Evolutionary conservation across 2,888 invertebrate species (phyloP).

Genomic region (Prosapia bicincta): DNA sequence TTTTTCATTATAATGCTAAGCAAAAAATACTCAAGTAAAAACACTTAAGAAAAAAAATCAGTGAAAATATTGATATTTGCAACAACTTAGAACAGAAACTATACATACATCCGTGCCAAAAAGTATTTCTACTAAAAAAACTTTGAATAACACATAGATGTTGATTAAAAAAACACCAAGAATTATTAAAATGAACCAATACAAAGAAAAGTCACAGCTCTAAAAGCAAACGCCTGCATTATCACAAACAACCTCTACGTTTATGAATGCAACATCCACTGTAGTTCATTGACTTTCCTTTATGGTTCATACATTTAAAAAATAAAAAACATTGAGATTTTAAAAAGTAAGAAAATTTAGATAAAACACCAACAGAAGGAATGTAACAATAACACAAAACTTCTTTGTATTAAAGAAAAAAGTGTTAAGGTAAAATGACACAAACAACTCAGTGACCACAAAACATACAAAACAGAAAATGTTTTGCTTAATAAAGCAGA

Average conservation of each 20-base stretch:
- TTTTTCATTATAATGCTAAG: too few species aligned
- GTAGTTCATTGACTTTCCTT: not conserved
- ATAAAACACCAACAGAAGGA: conserved; percentile 38
- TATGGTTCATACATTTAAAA: not conserved
- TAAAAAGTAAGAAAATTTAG: conserved; percentile 15
- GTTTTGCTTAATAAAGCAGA: not conserved
- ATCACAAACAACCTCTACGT: not conserved
- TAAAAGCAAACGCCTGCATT: not conserved
- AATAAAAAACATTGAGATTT: not conserved
- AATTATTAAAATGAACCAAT: not conserved
- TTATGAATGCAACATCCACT: not conserved
- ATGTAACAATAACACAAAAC: conserved; percentile 30
- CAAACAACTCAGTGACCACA: not conserved
- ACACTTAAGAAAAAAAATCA: not conserved
- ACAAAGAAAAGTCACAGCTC: not conserved
- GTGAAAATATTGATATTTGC: too few species aligned
- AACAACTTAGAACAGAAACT: too few species aligned
- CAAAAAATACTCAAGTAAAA: too few species aligned
- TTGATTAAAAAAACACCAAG: not conserved
- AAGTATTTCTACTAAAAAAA: not conserved
- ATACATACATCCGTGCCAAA: not conserved
- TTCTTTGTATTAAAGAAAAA: not conserved
- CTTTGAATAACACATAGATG: too few species aligned
- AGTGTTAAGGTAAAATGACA: not conserved
- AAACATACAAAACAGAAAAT: too few species aligned